Evolutionary conservation across 2,797 vertebrate species (phyloP), one percentile per base, ranked within the genome.

Genomic region (Argyrosomus regius): DNA sequence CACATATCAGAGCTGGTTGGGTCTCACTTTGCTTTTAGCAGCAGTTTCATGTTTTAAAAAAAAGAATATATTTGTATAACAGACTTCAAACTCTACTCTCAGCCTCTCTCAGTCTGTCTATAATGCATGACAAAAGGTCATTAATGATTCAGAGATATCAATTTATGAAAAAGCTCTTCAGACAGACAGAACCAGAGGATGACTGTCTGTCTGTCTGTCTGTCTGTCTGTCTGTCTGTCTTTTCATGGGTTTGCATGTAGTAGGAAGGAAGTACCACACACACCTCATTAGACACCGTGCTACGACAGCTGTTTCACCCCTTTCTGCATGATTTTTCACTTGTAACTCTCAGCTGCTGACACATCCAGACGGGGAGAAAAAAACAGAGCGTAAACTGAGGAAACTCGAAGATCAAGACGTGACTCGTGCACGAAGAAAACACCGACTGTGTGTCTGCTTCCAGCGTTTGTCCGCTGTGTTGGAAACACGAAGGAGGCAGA

Each of bases 91-190:
- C 46, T 65, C 54, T 66, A 54, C 50, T 28, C 48, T 26, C 43
- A 13, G 22, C 8, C 35, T 43, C 56, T 14, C 41, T 35, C 24
- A n/a, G 58, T 9, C 1, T 6, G 28, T 77, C 20, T 48, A 50
- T 75, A 50, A 83, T 72, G 50, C 67, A 87, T 53, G 63, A 81
- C 43, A 26, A 68, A 61, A 53, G 52, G 43, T 71, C 20, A 71
- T 85, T n/a, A 77, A 80, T 80, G 13, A 68, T 80, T 86, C 72
- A 82, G 48, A 28, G 57, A 52, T 39, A 60, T 76, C 49, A 20
- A 24, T 82, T 64, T 52, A 56, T 63, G 58, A 78, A 64, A 58
- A 60, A 52, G 39, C 72, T 65, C 18, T 56, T 58, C 31, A 50
- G 59, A 22, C 67, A 54, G 61, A 54, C 31, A 10, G 39, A 67